These are phyloP conservation scores for Geotria australis DNA, from an alignment of 2,797 vertebrate genomes.

Conservation along the genomic window DNA sequence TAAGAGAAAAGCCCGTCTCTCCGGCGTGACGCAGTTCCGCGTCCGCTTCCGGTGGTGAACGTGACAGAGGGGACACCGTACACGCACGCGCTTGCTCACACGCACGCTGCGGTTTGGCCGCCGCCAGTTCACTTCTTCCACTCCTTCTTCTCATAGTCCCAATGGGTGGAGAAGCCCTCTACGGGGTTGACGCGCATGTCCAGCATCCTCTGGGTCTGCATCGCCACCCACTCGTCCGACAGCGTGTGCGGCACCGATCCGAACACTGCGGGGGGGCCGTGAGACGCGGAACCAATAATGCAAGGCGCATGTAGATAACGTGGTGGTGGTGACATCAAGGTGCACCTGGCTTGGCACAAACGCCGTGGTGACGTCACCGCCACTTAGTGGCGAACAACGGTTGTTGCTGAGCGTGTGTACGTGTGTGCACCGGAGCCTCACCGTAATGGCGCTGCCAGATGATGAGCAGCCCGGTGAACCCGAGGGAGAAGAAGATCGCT, in stretches of 20 bases:
- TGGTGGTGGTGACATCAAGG: too few species aligned
- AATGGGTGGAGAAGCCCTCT: slow-evolving; percentile 36
- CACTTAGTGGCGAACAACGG: too few species aligned
- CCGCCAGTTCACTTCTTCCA: slow-evolving; percentile 55
- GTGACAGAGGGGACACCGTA: too few species aligned
- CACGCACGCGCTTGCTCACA: too few species aligned
- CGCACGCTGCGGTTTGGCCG: neutral
- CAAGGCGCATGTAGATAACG: too few species aligned
- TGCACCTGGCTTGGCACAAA: too few species aligned
- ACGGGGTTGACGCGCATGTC: slow-evolving; percentile 60
- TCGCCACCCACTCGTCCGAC: slow-evolving; percentile 21
- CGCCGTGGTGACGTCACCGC: too few species aligned
- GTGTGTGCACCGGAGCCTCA: slow-evolving; percentile 6
- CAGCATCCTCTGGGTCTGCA: slow-evolving; percentile 52
- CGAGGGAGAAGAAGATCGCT: slow-evolving; percentile 20
- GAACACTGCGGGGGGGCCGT: slow-evolving; percentile 24
- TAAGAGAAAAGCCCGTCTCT: too few species aligned
- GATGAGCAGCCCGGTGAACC: slow-evolving; percentile 31
- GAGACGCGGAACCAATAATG: neutral
- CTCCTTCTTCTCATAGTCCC: slow-evolving; percentile 72
- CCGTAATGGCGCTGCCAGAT: slow-evolving; percentile 31
- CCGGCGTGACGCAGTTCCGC: too few species aligned
- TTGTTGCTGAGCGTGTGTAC: neutral
- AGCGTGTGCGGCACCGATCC: slow-evolving; percentile 44
- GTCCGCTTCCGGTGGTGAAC: too few species aligned